Base-by-base conservation (phyloP, 2,113 vertebrate species). In the Desmodus rotundus region DNA sequence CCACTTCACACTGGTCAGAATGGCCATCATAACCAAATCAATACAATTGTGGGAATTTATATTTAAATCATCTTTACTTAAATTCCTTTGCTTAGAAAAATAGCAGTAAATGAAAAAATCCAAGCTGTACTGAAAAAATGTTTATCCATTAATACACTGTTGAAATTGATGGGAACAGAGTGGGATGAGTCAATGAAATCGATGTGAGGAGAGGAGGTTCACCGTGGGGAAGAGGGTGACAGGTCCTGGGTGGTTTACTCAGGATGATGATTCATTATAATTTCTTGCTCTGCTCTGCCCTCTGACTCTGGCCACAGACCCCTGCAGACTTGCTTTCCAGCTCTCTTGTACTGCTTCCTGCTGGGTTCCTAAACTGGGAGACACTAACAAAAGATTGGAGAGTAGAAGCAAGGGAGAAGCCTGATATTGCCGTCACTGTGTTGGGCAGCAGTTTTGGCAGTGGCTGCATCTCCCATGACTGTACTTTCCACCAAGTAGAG, bases 181-280 rank as follows among this genome's bases (percentile, higher is more conserved):
- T 26, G 36, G n/a, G 43, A 4, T 7, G 36, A 9, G 4, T 19
- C 5, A 19, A 12, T 43, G 74, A 81, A 52, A 28, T 45, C 7
- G 2, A 13, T 20, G 12, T 28, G 45, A 33, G 56, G 26, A 12
- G 13, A 20, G 45, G 56, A 45, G n/a, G 19, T 11, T n/a, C 24
- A 2, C 26, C 3, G 0, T 24, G 26, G 7, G 11, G 14, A 7
- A 13, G 26, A 28, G 26, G 2, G 31, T 15, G 41, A 13, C n/a
- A 26, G 45, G 1, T 28, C 38, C 19, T 31, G 38, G 15, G 33
- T 43, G 28, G 33, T 52, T 74, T 78, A 13, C 33, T 10, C 0
- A 1, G 36, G 19, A 9, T 43, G n/a, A 2, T 36, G 4, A 3
- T 38, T 50, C 68, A 4, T 43, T 24, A 13, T 11, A 5, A 26